Base-by-base conservation (phyloP, 2,113 vertebrate genomes). In the Cnemophilus loriae region DNA sequence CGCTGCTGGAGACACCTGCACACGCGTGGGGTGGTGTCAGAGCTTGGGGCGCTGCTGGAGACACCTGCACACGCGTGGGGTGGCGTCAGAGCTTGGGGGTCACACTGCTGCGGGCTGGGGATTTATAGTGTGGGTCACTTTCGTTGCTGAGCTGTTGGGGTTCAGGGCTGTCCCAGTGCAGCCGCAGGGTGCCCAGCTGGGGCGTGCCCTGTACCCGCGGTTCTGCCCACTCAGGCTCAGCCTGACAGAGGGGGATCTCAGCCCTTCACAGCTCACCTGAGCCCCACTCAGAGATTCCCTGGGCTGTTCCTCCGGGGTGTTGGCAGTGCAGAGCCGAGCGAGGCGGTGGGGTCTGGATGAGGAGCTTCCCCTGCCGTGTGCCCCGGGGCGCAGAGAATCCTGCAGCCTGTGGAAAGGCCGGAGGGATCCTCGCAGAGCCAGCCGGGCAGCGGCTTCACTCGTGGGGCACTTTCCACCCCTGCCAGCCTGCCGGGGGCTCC, bases 281-380 rank as follows among this genome's bases (percentile, higher is more conserved):
- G 42, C 4, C 30, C 52, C 21, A 0, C 11, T 0, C 39, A 5
- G 32, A 11, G 21, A 3, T 10, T 7, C 65, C 8, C 2, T 0
- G 4, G 1, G 3, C 15, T 2, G 55, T 6, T 33, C 18, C 28
- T 10, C 28, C 4, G 0, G 3, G 52, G 3, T 4, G 19, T 24
- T 2, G 3, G 56, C 16, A 11, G 39, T 0, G 50, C 33, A 8
- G 76, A 30, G 65, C 56, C 4, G 5, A 5, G 44, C 37, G 28
- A 18, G n/a, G 15, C 26, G 10, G 13, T 1, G 9, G 55, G 70
- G 7, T 26, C 56, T n/a, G 30, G 56, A 4, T 21, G 16, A 50
- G 33, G 33, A 50, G 46, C 22, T 14, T 3, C 18, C 21, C 47
- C 26, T 23, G 81, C 35, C 0, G 0, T 6, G 44, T 49, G 71